A percentile compares a stretch with the other conserved stretches of the same genome.
Conservation (phyloP, 2,113 vertebrate species). For the Sitta europaea region DNA sequence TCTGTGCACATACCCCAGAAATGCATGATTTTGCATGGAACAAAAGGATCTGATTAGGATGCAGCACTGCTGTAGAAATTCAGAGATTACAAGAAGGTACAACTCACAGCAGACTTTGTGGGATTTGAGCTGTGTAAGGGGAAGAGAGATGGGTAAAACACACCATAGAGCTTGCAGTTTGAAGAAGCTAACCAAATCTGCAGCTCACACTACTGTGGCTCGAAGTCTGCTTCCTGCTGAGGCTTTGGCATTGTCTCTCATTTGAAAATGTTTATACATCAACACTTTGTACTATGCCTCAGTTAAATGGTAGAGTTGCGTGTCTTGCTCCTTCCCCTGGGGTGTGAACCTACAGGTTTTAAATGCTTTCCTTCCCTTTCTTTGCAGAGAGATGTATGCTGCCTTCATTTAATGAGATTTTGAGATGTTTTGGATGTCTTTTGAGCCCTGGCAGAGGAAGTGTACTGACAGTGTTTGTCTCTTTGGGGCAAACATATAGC, state of each 20-base stretch:
- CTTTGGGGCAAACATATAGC: background rate
- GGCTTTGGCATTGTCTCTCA: background rate
- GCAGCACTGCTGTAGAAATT: background rate
- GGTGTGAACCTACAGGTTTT: background rate
- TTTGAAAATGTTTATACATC: background rate
- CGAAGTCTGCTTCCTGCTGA: background rate
- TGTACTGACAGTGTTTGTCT: background rate
- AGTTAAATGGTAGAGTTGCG: background rate
- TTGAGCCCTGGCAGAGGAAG: background rate
- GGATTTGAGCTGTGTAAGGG: background rate
- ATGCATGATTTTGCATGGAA: background rate
- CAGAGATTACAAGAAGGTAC: background rate
- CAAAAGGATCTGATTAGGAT: background rate
- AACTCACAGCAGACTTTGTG: background rate
- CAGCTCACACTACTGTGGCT: accelerated
- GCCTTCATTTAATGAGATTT: background rate
- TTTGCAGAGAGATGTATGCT: background rate
- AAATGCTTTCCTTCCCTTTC: background rate
- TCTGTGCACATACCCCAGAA: background rate
- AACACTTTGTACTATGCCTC: background rate
- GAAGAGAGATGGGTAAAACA: background rate
- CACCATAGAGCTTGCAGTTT: background rate
- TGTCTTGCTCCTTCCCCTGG: background rate
- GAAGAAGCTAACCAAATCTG: background rate
- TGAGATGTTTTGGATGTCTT: background rate